Base-by-base conservation (phyloP, 1,140 invertebrate genomes). In the Drosophila tropicalis region DNA sequence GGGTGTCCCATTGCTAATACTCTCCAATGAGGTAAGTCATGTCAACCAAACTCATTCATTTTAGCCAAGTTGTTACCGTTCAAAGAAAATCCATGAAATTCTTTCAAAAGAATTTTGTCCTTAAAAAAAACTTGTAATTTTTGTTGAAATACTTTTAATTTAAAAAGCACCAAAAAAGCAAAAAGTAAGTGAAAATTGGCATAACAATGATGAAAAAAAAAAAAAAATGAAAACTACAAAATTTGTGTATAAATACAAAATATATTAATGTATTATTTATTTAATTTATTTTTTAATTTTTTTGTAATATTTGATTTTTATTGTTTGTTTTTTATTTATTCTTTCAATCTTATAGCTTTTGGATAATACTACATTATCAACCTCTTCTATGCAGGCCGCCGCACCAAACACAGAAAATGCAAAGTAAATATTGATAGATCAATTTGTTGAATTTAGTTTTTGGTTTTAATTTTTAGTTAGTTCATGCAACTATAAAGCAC, bases 341-440 rank as follows among this genome's bases (percentile, higher is more conserved):
- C 19, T 79, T 51, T 22, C 17, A 51, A 51, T 51, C 44, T 51
- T 76, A 76, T 86, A 95, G 94, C 94, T 94, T 93, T 93, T 94
- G 94, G 94, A 94, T 92, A 93, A 93, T 92, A 90, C 93, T 84
- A 90, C 90, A 78, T 91, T 87, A 86, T 83, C 86, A 90, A 91
- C 90, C 81, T 91, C 91, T 91, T 91, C 89, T 80, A 91, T 91
- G 87, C 89, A 90, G 90, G 91, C 91, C 71, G 86, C 91, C 76
- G 91, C 93, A 91, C 92, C 91, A 70, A 92, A 91, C 90, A 91
- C 89, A 84, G 91, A 92, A 82, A 91, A 91, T 92, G 91, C 91
- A 92, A 92, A 92, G 94, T 94, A 95, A 94, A 94, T 95, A 94
- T 91, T 76, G 44, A 75, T 91, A 81, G 82, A 89, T 74, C 41